Base-by-base conservation (phyloP, 2,888 invertebrate genomes). In the Drosophila atripex region DNA sequence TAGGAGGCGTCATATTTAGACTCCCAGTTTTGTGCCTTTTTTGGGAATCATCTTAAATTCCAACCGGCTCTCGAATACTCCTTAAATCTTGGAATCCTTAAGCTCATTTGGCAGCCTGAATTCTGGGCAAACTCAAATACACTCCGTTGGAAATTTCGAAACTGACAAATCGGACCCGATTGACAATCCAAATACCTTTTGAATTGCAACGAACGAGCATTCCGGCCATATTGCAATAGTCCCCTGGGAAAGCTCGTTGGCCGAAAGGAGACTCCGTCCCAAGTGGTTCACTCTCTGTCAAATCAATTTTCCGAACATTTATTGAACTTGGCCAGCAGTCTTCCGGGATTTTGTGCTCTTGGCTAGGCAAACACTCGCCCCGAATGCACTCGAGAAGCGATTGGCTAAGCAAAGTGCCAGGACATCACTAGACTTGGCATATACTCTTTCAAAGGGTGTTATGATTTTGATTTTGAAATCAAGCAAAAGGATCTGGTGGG, bases 241-340 rank as follows among this genome's bases (percentile, higher is more conserved):
- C 23, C 16, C 8, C 49, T 0, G 52, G 41, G 35, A 41, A 32
- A 35, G 21, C 41, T 32, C 69, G 23, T 39, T 68, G 49, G 35
- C 9, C 35, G 25, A 39, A 25, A 54, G 47, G 32, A 41, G 71
- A 50, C 46, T 58, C 56, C 43, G 47, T 52, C 39, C 39, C 39
- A 35, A 35, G 50, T 64, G 77, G 86, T 73, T 73, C 63, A 50
- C 80, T 82, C 68, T 18, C 18, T 77, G 75, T 77, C 86, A 73
- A 80, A 86, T 86, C 82, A 84, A 86, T 82, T 82, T 86, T 72
- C 51, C 74, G 64, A 71, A 71, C 82, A 77, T 83, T 86, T 86
- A 82, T 82, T 82, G 82, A 86, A 71, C 84, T 73, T 80, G 84
- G 65, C 78, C 57, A 58, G 35, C 32, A 38, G 65, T 18, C 64